Evolutionary conservation across 2,888 invertebrate species (phyloP).

Genomic region (Troglohyphantes excavatus): DNA sequence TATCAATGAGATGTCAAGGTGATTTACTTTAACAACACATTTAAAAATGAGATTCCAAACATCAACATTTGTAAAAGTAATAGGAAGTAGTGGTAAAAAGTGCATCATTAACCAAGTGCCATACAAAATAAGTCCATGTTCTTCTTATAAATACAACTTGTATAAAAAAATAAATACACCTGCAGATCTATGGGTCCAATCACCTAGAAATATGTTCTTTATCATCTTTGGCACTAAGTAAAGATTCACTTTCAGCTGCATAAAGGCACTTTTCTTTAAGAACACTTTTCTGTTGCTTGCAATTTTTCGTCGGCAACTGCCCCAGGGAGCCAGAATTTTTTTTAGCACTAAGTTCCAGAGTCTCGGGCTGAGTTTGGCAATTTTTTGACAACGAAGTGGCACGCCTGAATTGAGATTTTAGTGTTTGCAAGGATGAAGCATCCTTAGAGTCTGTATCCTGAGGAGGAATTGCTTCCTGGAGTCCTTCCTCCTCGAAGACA

Average conservation of each 20-base stretch:
- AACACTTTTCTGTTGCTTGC: not conserved
- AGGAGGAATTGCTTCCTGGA: not conserved
- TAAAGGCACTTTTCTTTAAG: conserved; percentile 17
- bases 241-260: conserved; percentile 28
- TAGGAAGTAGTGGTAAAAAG: too few species aligned
- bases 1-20: too few species aligned
- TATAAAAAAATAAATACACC: not conserved
- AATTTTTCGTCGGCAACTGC: not conserved
- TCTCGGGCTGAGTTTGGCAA: not conserved
- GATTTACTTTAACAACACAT: too few species aligned
- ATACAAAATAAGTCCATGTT: too few species aligned
- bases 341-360: not conserved
- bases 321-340: not conserved
- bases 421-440: conserved; percentile 1
- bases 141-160: too few species aligned
- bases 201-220: conserved; percentile 52
- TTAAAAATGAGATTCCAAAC: too few species aligned
- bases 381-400: conserved; percentile 29
- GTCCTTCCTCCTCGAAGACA: conserved; percentile 35
- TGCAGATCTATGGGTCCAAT: not conserved
- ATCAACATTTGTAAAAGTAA: too few species aligned
- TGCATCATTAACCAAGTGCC: too few species aligned
- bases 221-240: conserved; percentile 33
- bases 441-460: not conserved
- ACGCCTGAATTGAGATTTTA: conserved; percentile 41